Evolutionary conservation across 1,140 invertebrate genomes (phyloP), one percentile per base, ranked within the genome.

Genomic region (Nebria ingens): DNA sequence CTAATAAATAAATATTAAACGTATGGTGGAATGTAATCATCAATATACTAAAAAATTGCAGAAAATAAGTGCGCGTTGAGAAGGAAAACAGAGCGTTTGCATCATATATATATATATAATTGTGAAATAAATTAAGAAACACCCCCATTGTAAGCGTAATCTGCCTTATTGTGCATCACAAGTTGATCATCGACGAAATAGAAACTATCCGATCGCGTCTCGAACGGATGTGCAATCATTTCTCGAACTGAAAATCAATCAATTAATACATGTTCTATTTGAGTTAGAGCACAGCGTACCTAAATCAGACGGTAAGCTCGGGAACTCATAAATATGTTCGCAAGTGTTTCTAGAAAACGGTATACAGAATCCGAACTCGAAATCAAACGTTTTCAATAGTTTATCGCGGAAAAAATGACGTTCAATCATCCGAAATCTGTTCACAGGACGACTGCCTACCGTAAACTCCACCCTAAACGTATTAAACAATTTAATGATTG

Each of bases 241-340:
- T 98, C 93, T 62, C 91, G 81, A 66, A 94, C 94, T 98, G 77
- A 82, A 79, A 58, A 60, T 57, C 25, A 34, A n/a, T 34, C 25
- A 34, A 49, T 56, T 19, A 1, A 51, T 1, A 51, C 19, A 1
- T 40, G 49, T 51, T 19, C 13, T 51, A 19, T 3, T 15, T 1
- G 19, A 51, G 49, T 6, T 4, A 15, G 29, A 52, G 42, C 4
- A 56, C 54, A 34, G 72, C 79, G 82, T 81, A 98, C 94, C 86
- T 66, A 95, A 75, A 68, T 93, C 86, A 49, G 83, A 74, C 62
- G 86, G 82, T 59, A 99, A 75, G 51, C 84, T 80, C 34, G 96
- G 96, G 79, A 99, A 98, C 73, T 98, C 93, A 73, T 99, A 99
- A 73, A 99, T 98, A 73, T 98, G 96, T 77, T 99, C 96, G 71